Evolutionary conservation across 2,113 vertebrate genomes (phyloP).

Genomic region (Oreochromis niloticus): DNA sequence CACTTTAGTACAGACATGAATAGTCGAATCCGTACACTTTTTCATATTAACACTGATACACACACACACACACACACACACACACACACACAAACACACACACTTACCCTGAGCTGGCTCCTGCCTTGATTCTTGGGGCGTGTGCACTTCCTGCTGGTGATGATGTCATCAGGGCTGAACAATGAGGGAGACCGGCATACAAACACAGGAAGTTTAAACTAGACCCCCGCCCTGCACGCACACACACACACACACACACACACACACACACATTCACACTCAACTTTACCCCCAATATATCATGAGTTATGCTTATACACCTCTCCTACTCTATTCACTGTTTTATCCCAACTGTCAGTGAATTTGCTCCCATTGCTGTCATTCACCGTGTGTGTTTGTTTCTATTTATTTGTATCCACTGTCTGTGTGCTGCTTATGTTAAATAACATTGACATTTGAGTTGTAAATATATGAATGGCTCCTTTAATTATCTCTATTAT

Average conservation of each 20-base stretch:
- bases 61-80: background rate
- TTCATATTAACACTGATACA: background rate
- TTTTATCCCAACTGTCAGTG: background rate
- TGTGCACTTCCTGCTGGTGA: constrained; percentile 63
- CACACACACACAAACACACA: background rate
- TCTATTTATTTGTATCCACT: background rate
- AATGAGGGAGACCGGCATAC: constrained; percentile 70
- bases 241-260: background rate
- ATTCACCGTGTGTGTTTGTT: background rate
- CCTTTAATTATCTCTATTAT: background rate
- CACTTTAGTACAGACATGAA: background rate
- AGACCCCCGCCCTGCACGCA: constrained; percentile 54
- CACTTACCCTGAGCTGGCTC: constrained; percentile 4
- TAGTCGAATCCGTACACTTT: background rate
- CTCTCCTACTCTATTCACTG: background rate
- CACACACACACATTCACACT: background rate
- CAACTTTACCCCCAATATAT: constrained; percentile 5
- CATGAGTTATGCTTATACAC: background rate
- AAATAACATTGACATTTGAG: background rate
- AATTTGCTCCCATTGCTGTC: background rate
- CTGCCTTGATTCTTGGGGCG: constrained; percentile 26
- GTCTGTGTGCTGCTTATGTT: background rate
- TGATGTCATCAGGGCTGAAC: constrained; percentile 67
- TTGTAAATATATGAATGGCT: background rate
- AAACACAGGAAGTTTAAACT: constrained; percentile 77